Evolutionary conservation across 2,797 vertebrate species (phyloP).

Genomic region (Phataginus tricuspis): DNA sequence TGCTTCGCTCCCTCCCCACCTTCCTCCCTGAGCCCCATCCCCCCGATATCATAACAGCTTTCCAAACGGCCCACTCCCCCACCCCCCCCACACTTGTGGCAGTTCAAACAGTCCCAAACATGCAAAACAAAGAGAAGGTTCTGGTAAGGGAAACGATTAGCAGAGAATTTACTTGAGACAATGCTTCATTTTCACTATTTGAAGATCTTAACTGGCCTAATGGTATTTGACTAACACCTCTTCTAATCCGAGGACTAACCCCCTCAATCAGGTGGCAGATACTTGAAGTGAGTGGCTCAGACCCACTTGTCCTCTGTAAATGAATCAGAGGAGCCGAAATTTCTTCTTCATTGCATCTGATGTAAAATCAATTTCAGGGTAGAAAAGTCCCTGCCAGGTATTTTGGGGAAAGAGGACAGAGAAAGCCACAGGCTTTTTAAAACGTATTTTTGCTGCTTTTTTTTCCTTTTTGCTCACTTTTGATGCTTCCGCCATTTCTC

Average conservation of each 20-base stretch:
- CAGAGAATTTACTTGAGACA: conserved; percentile 78
- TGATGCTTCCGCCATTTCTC: not conserved
- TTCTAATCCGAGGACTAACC: conserved; percentile 83
- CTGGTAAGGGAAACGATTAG: conserved; percentile 74
- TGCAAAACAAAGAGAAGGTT: conserved; percentile 25
- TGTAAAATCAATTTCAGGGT: conserved; percentile 25
- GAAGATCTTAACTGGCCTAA: conserved; percentile 85
- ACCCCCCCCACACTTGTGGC: not conserved
- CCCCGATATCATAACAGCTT: conserved; percentile 57
- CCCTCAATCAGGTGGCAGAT: conserved; percentile 81
- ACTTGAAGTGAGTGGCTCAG: conserved; percentile 55
- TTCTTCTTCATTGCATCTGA: accelerated
- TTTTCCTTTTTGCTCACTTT: not conserved
- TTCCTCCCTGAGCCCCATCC: conserved; percentile 2
- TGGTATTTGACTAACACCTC: conserved; percentile 85
- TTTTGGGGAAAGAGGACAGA: not conserved
- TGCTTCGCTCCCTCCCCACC: not conserved
- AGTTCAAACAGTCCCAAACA: conserved; percentile 44
- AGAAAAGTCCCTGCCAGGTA: not conserved
- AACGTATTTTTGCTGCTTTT: not conserved
- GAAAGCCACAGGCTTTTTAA: not conserved
- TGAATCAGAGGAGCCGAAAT: not conserved
- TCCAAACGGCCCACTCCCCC: not conserved
- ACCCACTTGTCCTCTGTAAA: not conserved
- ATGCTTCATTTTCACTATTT: conserved; percentile 81